phyloP scores from a whole-genome alignment of 2,888 invertebrate species.

The Meganola albula region DNA sequence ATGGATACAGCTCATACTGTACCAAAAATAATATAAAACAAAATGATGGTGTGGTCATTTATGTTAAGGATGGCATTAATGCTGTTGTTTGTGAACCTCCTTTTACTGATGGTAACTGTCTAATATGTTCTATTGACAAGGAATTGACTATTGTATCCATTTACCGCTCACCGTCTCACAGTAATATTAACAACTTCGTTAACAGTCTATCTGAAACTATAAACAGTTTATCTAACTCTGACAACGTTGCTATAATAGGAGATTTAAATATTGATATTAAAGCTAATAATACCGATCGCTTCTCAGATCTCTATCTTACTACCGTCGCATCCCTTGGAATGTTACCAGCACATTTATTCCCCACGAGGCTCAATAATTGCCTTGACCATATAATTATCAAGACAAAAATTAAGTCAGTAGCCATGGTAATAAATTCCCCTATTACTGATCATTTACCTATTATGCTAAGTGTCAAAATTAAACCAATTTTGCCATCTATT shows the following conservation, averaged over 20 bases:
- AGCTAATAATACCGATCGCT: neutral
- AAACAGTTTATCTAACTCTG: neutral
- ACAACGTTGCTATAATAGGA: conserved; percentile 1
- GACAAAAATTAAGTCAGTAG: neutral
- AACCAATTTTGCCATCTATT: too few relatives aligned
- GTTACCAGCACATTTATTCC: conserved; percentile 3
- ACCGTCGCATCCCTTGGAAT: conserved; percentile 3
- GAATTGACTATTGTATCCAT: conserved; percentile 2
- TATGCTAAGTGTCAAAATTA: too few relatives aligned
- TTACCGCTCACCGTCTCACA: conserved; percentile 2
- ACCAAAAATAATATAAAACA: neutral
- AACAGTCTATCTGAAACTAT: neutral
- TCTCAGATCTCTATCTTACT: neutral
- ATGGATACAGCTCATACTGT: neutral
- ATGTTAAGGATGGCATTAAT: neutral
- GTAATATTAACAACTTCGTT: neutral
- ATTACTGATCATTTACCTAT: neutral
- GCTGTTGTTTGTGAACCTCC: neutral
- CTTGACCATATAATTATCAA: conserved; percentile 5
- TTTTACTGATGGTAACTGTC: conserved; percentile 3
- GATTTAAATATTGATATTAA: conserved; percentile 7
- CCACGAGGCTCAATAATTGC: conserved; percentile 3
- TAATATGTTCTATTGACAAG: neutral
- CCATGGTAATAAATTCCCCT: neutral
- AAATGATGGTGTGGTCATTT: conserved; percentile 5